Evolutionary conservation across 2,113 vertebrate species (phyloP).

Genomic region (Zootoca vivipara): DNA sequence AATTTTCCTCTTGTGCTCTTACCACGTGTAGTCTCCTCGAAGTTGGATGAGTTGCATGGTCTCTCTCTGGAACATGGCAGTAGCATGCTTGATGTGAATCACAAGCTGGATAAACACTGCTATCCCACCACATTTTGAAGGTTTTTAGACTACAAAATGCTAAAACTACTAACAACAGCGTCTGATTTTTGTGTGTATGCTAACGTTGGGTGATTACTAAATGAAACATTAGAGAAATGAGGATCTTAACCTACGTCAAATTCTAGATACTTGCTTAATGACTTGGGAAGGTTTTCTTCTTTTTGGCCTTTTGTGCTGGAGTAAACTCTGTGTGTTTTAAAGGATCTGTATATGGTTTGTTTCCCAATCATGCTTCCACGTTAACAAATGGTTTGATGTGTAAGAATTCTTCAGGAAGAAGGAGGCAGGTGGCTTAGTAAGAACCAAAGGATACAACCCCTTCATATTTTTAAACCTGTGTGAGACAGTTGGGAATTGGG

Average conservation of each 20-base stretch:
- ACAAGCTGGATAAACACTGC: neutral
- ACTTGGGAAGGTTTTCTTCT: neutral
- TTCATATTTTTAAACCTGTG: neutral
- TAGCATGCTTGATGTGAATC: neutral
- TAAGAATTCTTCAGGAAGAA: neutral
- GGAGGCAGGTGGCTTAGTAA: neutral
- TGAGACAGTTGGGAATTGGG: neutral
- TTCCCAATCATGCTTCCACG: neutral
- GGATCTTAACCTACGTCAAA: neutral
- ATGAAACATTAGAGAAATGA: neutral
- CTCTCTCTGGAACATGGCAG: neutral
- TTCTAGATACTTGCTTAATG: neutral
- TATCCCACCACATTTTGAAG: neutral
- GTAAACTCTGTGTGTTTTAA: neutral
- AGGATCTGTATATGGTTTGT: neutral
- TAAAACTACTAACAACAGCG: neutral
- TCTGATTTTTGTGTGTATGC: neutral
- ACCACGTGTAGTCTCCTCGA: neutral
- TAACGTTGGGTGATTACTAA: neutral
- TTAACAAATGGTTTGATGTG: neutral
- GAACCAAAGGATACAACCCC: neutral
- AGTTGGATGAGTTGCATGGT: slow-evolving; percentile 14
- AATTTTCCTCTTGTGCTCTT: neutral
- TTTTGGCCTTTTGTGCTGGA: neutral
- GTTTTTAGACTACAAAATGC: neutral